These are phyloP conservation scores for Sminthurides aquaticus DNA, from an alignment of 2,888 invertebrate genomes.

Conservation along the genomic window DNA sequence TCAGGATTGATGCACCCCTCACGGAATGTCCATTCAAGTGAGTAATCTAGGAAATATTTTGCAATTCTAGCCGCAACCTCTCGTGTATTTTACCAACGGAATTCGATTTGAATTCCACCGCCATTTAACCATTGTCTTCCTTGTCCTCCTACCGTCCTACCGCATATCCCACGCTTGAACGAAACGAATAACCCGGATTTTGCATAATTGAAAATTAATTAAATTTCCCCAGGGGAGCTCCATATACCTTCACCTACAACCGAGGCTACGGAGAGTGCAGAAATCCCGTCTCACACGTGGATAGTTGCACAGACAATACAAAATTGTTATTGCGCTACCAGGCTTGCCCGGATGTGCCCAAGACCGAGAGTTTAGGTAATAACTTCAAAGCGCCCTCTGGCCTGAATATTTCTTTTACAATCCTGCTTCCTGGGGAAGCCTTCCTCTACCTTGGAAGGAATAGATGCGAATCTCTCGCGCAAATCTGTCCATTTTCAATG, in stretches of 20 bases:
- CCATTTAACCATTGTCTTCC: background rate
- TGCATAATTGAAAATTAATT: background rate
- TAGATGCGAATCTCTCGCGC: no score
- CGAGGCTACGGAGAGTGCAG: constrained; percentile 61
- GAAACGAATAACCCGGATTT: background rate
- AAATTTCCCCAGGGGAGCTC: constrained; percentile 52
- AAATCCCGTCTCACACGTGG: constrained; percentile 68
- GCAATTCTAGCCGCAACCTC: no score
- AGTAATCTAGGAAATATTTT: no score
- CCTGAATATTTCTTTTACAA: no score
- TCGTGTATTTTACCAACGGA: background rate
- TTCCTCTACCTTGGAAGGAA: no score
- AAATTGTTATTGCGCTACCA: constrained; percentile 70
- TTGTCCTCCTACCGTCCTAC: no score
- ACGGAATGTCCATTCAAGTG: constrained; percentile 65
- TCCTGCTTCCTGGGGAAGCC: no score
- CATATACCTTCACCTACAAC: constrained; percentile 73
- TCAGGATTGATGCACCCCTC: constrained; percentile 63
- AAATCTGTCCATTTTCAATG: no score
- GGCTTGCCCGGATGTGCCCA: constrained; percentile 70
- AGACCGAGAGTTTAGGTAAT: constrained; percentile 69
- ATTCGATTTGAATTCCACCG: background rate
- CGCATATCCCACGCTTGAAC: background rate
- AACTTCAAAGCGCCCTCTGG: no score
- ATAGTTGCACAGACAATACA: constrained; percentile 76